phyloP scores from a whole-genome alignment of 2,888 invertebrate species.

The Hypomecis atomaria region DNA sequence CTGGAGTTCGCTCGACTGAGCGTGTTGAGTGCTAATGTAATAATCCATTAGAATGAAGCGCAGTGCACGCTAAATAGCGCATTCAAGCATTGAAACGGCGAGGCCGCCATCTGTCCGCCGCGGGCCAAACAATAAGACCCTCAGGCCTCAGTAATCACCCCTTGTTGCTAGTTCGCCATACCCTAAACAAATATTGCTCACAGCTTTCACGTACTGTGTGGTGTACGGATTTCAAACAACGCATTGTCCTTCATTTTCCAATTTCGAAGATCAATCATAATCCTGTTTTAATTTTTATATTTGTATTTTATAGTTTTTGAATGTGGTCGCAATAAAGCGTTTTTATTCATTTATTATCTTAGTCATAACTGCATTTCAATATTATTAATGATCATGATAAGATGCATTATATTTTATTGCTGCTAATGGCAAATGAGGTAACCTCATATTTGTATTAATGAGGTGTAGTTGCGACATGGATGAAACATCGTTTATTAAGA shows the following conservation, averaged over 20 bases:
- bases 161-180: conserved; percentile 71
- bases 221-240: conserved; percentile 48
- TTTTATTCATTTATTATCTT: conserved; percentile 35
- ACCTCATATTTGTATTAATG: conserved; percentile 21
- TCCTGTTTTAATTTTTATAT: conserved; percentile 36
- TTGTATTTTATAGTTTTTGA: conserved; percentile 41
- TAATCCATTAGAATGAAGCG: conserved; percentile 84
- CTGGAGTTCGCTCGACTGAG: conserved; percentile 78
- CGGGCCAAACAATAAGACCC: conserved; percentile 77
- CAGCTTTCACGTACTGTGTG: conserved; percentile 58
- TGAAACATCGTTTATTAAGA: conserved; percentile 1
- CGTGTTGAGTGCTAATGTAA: conserved; percentile 84
- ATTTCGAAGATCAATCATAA: conserved; percentile 41
- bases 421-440: conserved; percentile 19
- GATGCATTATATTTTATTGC: conserved; percentile 22
- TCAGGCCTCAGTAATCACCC: conserved; percentile 64
- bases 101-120: conserved; percentile 80
- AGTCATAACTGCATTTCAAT: conserved; percentile 36
- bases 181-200: conserved; percentile 79
- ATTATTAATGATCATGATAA: conserved; percentile 26
- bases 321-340: conserved; percentile 36
- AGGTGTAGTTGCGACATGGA: conserved; percentile 1
- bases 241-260: conserved; percentile 53
- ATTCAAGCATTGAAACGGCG: conserved; percentile 74
- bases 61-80: conserved; percentile 82